phyloP scores from a whole-genome alignment of 1,140 invertebrate genomes.

The Pogonomyrmex californicus region DNA sequence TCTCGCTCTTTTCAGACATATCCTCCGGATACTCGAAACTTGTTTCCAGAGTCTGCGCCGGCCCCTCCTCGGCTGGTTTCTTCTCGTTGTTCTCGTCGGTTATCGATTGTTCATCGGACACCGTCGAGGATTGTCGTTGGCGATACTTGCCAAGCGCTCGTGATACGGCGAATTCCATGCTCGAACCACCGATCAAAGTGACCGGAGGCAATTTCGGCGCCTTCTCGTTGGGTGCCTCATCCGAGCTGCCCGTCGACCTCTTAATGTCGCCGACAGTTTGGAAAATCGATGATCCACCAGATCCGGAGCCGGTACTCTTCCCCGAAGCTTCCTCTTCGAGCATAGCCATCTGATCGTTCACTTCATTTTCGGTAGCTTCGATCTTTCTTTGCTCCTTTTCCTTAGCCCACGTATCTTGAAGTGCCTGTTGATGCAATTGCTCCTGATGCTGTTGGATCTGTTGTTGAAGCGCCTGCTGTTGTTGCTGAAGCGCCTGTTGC shows the following conservation, averaged over 20 bases:
- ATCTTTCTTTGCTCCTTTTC: constrained; percentile 78
- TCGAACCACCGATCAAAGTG: constrained; percentile 88
- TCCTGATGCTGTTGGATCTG: constrained; percentile 84
- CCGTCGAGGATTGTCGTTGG: constrained; percentile 91
- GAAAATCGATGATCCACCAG: constrained; percentile 90
- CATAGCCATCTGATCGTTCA: constrained; percentile 87
- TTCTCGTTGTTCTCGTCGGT: constrained; percentile 87
- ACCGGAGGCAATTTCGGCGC: constrained; percentile 88
- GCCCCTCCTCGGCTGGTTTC: constrained; percentile 78
- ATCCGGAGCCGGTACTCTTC: constrained; percentile 88
- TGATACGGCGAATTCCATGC: constrained; percentile 94
- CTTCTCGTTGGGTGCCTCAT: constrained; percentile 87
- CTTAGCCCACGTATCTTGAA: constrained; percentile 81
- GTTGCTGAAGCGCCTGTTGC: constrained; percentile 79
- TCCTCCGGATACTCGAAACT: constrained; percentile 82
- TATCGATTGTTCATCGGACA: constrained; percentile 89
- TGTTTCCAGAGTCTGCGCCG: constrained; percentile 76
- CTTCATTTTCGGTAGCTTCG: constrained; percentile 83
- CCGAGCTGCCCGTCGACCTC: constrained; percentile 86
- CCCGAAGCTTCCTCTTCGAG: constrained; percentile 89
- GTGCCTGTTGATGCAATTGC: constrained; percentile 79
- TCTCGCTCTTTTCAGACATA: constrained; percentile 80
- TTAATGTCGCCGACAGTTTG: constrained; percentile 92
- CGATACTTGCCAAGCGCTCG: constrained; percentile 94
- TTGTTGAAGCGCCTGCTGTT: constrained; percentile 82